Percentiles rank a stretch among this genome's conserved stretches.
phyloP scores from a whole-genome alignment of 2,888 invertebrate genomes.

The Eustalomyia histrio region DNA sequence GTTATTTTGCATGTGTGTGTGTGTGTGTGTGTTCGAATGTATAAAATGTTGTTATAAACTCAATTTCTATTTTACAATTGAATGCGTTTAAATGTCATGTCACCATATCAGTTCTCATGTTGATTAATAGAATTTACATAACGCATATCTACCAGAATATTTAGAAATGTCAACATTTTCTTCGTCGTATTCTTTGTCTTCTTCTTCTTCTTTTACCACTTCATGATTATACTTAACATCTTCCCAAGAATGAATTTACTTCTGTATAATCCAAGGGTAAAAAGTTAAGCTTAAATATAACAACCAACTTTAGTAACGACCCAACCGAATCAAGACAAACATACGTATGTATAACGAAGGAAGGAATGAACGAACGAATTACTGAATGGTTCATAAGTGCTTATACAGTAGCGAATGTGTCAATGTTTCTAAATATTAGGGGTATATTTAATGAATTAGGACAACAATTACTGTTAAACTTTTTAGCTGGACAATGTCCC shows the following conservation, averaged over 20 bases:
- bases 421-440: too few species aligned
- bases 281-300: background rate
- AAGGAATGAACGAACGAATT: too few species aligned
- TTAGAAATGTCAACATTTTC: constrained; percentile 44
- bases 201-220: background rate
- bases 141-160: constrained; percentile 48
- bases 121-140: constrained; percentile 61
- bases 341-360: too few species aligned
- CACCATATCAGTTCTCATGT: constrained; percentile 56
- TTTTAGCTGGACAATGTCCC: too few species aligned
- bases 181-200: background rate
- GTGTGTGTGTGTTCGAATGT: constrained; percentile 12
- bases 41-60: constrained; percentile 54
- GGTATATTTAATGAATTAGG: too few species aligned
- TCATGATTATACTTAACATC: background rate
- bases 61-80: constrained; percentile 59
- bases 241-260: background rate
- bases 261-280: background rate
- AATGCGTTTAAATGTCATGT: constrained; percentile 63
- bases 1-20: constrained; percentile 19
- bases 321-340: too few species aligned
- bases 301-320: background rate
- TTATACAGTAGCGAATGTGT: too few species aligned
- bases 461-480: too few species aligned
- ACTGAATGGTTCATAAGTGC: too few species aligned